phyloP scores from a whole-genome alignment of 2,888 invertebrate species.

The Sceliomorpha sp. region DNA sequence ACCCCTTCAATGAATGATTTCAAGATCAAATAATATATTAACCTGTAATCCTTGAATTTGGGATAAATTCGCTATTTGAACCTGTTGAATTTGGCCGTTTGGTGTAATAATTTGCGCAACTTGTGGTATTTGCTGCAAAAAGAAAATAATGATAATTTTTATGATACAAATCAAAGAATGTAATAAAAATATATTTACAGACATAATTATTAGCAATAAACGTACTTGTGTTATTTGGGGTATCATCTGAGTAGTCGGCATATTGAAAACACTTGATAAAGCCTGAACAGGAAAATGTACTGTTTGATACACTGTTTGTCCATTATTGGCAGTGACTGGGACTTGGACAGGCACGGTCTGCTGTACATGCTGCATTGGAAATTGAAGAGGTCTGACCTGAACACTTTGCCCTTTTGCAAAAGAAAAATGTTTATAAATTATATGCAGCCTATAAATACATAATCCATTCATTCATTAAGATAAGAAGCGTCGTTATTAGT shows the following conservation, averaged over 20 bases:
- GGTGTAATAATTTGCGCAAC: constrained; percentile 93
- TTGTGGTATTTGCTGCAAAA: constrained; percentile 84
- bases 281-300: constrained; percentile 96
- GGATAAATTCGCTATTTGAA: constrained; percentile 88
- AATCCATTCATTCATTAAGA: neutral
- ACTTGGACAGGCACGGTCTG: constrained; percentile 95
- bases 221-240: constrained; percentile 90
- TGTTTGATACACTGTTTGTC: constrained; percentile 97
- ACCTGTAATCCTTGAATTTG: constrained; percentile 78
- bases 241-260: constrained; percentile 87
- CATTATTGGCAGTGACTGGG: constrained; percentile 90
- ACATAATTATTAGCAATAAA: constrained; percentile 6
- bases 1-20: too few relatives aligned
- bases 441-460: constrained; percentile 2
- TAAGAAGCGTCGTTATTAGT: too few relatives aligned
- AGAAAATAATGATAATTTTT: neutral
- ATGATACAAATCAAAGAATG: neutral
- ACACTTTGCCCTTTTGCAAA: constrained; percentile 88
- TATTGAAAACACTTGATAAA: constrained; percentile 83
- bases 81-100: constrained; percentile 93
- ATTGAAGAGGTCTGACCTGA: constrained; percentile 86
- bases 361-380: constrained; percentile 84
- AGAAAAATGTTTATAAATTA: constrained; percentile 51
- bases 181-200: too few relatives aligned
- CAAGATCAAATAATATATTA: too few relatives aligned